Evolutionary conservation across 2,797 vertebrate species (phyloP).

Genomic region (Clarias platycephalus): DNA sequence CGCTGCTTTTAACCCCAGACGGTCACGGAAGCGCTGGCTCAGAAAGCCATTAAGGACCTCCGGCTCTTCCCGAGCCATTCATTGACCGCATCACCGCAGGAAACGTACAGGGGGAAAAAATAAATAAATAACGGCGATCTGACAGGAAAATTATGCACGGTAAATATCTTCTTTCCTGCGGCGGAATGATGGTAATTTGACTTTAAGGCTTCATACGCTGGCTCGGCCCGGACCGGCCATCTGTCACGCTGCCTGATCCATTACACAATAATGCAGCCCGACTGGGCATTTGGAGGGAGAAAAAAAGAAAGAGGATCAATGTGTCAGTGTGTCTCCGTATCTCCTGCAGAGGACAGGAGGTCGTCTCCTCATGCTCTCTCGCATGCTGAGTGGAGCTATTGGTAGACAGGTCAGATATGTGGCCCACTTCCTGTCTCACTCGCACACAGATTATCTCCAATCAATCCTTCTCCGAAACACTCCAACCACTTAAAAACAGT

Average conservation of each 20-base stretch:
- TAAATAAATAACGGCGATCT: slow-evolving; percentile 40
- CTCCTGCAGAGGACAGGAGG: slow-evolving; percentile 41
- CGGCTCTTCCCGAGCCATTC: slow-evolving; percentile 29
- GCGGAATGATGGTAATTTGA: slow-evolving; percentile 54
- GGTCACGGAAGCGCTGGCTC: not conserved
- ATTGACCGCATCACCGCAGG: slow-evolving; percentile 22
- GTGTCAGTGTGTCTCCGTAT: slow-evolving; percentile 27
- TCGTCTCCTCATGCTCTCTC: slow-evolving; percentile 30
- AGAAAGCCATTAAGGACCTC: slow-evolving; percentile 41
- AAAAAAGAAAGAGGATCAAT: slow-evolving; percentile 22
- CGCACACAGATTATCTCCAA: slow-evolving; percentile 16
- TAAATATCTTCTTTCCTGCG: slow-evolving; percentile 56
- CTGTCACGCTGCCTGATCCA: slow-evolving; percentile 58
- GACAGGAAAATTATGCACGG: slow-evolving; percentile 58
- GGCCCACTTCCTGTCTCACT: slow-evolving; percentile 17
- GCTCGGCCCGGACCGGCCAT: slow-evolving; percentile 47
- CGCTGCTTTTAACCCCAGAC: not conserved
- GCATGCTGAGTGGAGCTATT: slow-evolving; percentile 33
- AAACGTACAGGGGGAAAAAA: slow-evolving; percentile 35
- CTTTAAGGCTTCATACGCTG: slow-evolving; percentile 55
- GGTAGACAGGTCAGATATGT: slow-evolving; percentile 44
- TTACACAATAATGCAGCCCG: slow-evolving; percentile 57
- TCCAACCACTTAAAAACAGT: slow-evolving; percentile 27
- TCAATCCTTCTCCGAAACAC: slow-evolving; percentile 40
- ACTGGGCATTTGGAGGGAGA: slow-evolving; percentile 45